Conservation (phyloP, 2,113 vertebrate species). For the Azemiops feae region DNA sequence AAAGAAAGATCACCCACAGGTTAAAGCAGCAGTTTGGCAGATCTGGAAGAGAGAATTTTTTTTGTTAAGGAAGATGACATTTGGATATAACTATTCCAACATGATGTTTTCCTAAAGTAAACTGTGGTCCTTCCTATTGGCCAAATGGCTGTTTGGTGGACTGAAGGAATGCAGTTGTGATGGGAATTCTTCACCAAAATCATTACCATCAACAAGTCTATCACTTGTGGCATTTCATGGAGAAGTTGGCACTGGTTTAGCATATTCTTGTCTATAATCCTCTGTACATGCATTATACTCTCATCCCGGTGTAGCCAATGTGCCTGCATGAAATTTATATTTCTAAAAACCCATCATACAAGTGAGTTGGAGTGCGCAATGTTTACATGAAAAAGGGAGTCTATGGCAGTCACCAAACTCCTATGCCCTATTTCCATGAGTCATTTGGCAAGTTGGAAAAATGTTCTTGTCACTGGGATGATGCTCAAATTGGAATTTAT, state of each 20-base stretch:
- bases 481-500: neutral
- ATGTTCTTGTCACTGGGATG: neutral
- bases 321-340: neutral
- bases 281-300: neutral
- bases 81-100: neutral
- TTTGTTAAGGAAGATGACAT: neutral
- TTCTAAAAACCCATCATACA: neutral
- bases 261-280: neutral
- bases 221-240: neutral
- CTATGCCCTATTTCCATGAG: neutral
- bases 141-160: neutral
- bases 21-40: neutral
- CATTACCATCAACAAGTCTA: neutral
- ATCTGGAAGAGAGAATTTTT: neutral
- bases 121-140: neutral
- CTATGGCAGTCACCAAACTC: neutral
- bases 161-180: neutral
- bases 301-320: neutral
- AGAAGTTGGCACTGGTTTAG: neutral
- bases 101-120: neutral
- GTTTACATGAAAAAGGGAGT: neutral
- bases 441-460: neutral
- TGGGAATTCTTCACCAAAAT: neutral
- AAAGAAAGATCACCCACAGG: neutral
- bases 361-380: neutral